These are phyloP conservation scores for Zalophus californianus DNA, from an alignment of 2,797 vertebrate species.

Conservation along the genomic window DNA sequence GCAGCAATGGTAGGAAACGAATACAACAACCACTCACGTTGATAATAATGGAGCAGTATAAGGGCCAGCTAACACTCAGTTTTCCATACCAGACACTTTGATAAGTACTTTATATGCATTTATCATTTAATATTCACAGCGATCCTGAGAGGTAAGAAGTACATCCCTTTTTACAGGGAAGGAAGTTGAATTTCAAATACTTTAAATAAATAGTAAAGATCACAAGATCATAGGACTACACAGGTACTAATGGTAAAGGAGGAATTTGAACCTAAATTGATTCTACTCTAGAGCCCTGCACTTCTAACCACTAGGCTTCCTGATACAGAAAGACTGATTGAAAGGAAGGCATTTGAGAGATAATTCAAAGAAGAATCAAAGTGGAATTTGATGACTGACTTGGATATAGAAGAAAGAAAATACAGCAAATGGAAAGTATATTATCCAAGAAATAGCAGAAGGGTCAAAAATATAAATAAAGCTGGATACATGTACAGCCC, in stretches of 20 bases:
- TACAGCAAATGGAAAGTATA: slow-evolving; percentile 18
- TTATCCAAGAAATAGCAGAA: slow-evolving; percentile 50
- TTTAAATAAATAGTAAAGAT: slow-evolving; percentile 7
- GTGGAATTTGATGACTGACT: background rate
- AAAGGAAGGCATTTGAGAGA: slow-evolving; percentile 30
- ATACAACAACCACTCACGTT: background rate
- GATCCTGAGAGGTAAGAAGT: background rate
- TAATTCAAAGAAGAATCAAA: slow-evolving; percentile 50
- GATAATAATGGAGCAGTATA: background rate
- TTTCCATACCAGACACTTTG: background rate
- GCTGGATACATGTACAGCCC: background rate
- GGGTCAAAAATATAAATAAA: slow-evolving; percentile 59
- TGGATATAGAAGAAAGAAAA: slow-evolving; percentile 51
- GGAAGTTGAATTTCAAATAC: background rate
- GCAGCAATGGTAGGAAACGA: background rate
- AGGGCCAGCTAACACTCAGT: background rate
- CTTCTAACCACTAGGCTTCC: background rate
- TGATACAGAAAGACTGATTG: background rate
- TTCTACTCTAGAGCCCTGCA: background rate
- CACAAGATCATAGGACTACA: background rate
- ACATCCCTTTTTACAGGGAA: slow-evolving; percentile 6
- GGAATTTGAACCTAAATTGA: background rate
- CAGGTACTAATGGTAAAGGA: background rate
- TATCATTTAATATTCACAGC: background rate
- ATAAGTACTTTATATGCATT: background rate